Conservation (phyloP, 2,113 vertebrate genomes). For the Prionailurus bengalensis region DNA sequence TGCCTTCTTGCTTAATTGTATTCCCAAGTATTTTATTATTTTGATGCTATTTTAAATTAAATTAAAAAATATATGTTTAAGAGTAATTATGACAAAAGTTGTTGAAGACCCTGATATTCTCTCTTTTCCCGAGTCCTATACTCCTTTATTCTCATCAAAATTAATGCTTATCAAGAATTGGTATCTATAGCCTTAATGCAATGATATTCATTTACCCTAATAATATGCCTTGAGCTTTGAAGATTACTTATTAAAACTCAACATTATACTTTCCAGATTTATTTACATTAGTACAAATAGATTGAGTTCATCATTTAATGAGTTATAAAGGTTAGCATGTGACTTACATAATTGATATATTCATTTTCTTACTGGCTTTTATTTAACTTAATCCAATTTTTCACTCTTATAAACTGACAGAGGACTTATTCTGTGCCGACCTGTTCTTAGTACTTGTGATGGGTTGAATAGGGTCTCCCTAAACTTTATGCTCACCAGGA, state of each 20-base stretch:
- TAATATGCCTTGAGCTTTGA: neutral
- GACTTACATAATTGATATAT: neutral
- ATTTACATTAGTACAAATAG: neutral
- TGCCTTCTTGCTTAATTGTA: neutral
- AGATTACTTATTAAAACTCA: neutral
- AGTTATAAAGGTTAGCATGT: neutral
- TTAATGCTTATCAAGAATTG: neutral
- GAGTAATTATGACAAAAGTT: neutral
- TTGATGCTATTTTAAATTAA: neutral
- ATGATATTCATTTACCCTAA: neutral
- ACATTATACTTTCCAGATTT: neutral
- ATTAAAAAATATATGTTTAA: neutral
- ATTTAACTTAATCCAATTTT: neutral
- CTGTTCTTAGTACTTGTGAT: neutral
- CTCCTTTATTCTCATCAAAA: neutral
- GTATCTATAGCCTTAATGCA: neutral
- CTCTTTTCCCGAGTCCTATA: neutral
- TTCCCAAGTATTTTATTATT: slow-evolving; percentile 14
- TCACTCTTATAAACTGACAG: neutral
- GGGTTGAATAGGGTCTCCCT: neutral
- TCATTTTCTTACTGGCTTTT: neutral
- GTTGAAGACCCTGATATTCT: neutral
- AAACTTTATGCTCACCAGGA: neutral
- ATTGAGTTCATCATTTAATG: neutral
- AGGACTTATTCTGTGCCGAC: neutral